Conservation (phyloP, 2,113 vertebrate genomes). For the Sinocyclocheilus grahami region DNA sequence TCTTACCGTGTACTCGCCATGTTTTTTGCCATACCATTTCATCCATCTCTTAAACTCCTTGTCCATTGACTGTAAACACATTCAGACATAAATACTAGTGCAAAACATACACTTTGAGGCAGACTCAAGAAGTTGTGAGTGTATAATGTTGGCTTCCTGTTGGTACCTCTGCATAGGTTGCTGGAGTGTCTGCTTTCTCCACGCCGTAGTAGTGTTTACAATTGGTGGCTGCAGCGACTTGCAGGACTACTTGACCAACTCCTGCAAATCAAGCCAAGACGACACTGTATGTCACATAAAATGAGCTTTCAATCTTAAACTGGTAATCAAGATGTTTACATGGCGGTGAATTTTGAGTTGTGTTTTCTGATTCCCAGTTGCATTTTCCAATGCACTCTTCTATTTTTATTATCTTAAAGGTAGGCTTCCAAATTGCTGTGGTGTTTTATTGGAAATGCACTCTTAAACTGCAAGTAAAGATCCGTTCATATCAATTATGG, state of each 20-base stretch:
- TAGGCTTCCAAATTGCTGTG: background rate
- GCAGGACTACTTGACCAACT: constrained; percentile 98
- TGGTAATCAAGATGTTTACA: background rate
- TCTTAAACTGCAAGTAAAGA: no score
- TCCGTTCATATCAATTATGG: no score
- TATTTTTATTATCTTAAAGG: no score
- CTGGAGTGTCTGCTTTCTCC: constrained; percentile 98
- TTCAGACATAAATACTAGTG: background rate
- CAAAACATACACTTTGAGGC: background rate
- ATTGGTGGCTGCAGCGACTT: constrained; percentile 95
- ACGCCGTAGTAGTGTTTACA: constrained; percentile 99
- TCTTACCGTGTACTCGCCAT: constrained; percentile 97
- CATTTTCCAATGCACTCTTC: background rate
- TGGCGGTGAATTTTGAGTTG: background rate
- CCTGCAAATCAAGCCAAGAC: constrained; percentile 73
- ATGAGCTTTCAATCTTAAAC: background rate
- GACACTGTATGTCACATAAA: background rate
- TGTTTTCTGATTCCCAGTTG: background rate
- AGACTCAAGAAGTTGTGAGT: background rate
- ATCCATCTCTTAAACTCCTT: constrained; percentile 99
- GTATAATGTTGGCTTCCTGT: background rate
- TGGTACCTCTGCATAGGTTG: constrained; percentile 95
- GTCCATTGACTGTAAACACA: constrained; percentile 88
- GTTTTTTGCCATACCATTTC: constrained; percentile 99
- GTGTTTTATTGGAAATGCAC: no score